A percentile compares a stretch with the other conserved stretches of the same genome.
Evolutionary conservation across 2,888 invertebrate genomes (phyloP).

Genomic region (Torymus auratus): DNA sequence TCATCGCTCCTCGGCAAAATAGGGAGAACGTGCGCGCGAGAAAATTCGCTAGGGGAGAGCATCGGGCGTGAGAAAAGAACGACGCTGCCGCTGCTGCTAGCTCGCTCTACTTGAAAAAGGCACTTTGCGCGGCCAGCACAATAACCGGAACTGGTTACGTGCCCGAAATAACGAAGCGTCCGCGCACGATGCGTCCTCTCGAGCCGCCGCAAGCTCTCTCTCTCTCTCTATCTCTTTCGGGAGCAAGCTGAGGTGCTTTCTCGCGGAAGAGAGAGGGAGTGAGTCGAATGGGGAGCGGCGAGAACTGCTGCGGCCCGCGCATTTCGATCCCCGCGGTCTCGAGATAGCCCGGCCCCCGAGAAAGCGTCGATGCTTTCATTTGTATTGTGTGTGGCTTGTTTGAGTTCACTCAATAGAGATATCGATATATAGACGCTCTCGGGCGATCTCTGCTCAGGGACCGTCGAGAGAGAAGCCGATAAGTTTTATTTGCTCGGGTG

Average conservation of each 20-base stretch:
- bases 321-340: slow-evolving; percentile 28
- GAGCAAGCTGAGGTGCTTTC: too few species aligned
- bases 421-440: slow-evolving; percentile 30
- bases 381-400: slow-evolving; percentile 46
- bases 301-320: slow-evolving; percentile 30
- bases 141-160: slow-evolving; percentile 75
- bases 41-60: slow-evolving; percentile 8
- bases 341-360: too few species aligned
- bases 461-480: background rate
- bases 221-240: slow-evolving; percentile 6
- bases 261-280: too few species aligned
- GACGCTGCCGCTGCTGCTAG: slow-evolving; percentile 38
- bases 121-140: slow-evolving; percentile 74
- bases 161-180: slow-evolving; percentile 71
- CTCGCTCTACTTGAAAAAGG: slow-evolving; percentile 71
- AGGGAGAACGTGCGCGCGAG: slow-evolving; percentile 60
- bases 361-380: slow-evolving; percentile 27
- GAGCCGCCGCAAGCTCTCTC: background rate
- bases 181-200: background rate
- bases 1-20: slow-evolving; percentile 65
- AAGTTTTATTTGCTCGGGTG: slow-evolving; percentile 42
- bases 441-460: slow-evolving; percentile 2
- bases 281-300: slow-evolving; percentile 11
- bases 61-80: slow-evolving; percentile 1
- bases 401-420: slow-evolving; percentile 40